Conservation (phyloP, 2,797 vertebrate genomes). For the Sebastes kiyomatsui region DNA sequence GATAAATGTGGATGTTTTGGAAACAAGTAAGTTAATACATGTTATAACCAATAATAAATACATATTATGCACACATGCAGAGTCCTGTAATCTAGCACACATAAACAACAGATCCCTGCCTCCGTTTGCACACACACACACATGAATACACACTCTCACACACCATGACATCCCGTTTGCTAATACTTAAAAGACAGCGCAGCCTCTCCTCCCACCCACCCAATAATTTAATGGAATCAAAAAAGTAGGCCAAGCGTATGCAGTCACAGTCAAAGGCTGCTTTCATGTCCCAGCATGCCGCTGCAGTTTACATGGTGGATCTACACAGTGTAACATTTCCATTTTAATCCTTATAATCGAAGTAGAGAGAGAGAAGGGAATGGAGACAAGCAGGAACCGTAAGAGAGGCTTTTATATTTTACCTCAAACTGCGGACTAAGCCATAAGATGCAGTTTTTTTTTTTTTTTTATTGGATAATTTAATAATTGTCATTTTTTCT, state of each 20-base stretch:
- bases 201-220: slow-evolving; percentile 44
- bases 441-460: background rate
- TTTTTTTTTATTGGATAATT: background rate
- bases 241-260: slow-evolving; percentile 64
- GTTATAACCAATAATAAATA: background rate
- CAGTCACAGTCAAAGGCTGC: slow-evolving; percentile 48
- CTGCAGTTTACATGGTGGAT: slow-evolving; percentile 47
- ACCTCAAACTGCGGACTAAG: background rate
- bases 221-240: slow-evolving; percentile 65
- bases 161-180: slow-evolving; percentile 30
- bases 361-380: background rate
- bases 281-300: slow-evolving; percentile 56
- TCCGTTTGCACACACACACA: background rate
- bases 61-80: background rate
- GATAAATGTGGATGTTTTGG: background rate
- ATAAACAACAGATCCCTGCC: background rate
- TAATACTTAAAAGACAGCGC: slow-evolving; percentile 33
- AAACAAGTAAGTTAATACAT: background rate
- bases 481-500: background rate
- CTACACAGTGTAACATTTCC: slow-evolving; percentile 14
- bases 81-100: background rate
- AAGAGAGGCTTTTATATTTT: background rate
- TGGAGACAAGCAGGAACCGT: background rate
- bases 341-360: slow-evolving; percentile 18
- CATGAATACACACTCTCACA: background rate